phyloP scores from a whole-genome alignment of 2,113 vertebrate species.

The Fulica atra region DNA sequence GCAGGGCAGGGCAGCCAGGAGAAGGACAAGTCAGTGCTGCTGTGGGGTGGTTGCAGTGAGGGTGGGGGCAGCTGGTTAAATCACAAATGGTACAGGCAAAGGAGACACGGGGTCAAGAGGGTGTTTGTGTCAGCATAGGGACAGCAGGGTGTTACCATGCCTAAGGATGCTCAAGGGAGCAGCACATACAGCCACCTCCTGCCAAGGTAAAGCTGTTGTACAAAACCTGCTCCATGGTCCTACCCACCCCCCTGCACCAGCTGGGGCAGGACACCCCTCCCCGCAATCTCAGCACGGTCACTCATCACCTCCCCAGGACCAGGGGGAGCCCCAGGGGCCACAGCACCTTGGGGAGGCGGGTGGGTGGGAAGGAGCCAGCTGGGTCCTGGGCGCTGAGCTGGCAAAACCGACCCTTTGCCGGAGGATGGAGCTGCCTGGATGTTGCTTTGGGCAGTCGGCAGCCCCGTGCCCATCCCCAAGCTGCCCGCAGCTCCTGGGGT shows the following conservation, averaged over 20 bases:
- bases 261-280: not conserved
- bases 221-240: not conserved
- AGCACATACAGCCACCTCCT: not conserved
- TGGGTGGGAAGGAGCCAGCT: not conserved
- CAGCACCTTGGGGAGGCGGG: too few species aligned
- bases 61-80: not conserved
- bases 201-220: not conserved
- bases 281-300: not conserved
- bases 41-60: not conserved
- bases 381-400: not conserved
- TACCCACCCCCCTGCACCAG: not conserved
- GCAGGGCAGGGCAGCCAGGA: not conserved
- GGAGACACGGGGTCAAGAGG: accelerated
- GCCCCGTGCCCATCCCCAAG: not conserved
- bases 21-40: not conserved
- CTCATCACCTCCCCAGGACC: accelerated
- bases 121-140: not conserved
- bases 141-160: not conserved
- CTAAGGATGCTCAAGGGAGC: not conserved
- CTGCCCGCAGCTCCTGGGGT: not conserved
- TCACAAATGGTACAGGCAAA: not conserved
- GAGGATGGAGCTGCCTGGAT: accelerated
- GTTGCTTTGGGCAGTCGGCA: accelerated
- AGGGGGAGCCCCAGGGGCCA: not conserved
- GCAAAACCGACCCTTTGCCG: not conserved